Percentiles rank a stretch among this genome's conserved stretches.
phyloP scores from a whole-genome alignment of 2,797 vertebrate species.

The Leuciscus waleckii region DNA sequence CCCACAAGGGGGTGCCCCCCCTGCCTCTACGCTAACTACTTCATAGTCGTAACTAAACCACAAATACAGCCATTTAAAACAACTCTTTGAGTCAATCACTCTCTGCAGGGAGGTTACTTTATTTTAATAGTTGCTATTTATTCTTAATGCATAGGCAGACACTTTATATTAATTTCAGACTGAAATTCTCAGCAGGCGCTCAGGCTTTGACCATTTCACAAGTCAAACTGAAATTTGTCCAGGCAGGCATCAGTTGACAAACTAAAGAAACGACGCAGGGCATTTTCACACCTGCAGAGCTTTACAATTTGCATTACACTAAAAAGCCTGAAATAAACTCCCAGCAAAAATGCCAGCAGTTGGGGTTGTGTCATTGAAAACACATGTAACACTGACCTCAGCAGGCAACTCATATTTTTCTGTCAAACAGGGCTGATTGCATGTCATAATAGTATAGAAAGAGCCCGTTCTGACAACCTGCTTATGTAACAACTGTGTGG shows the following conservation, averaged over 20 bases:
- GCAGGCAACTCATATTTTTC: neutral
- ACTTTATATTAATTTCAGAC: neutral
- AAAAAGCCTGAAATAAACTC: constrained; percentile 14
- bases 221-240: neutral
- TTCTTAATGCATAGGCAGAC: constrained; percentile 1
- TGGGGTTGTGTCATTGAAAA: neutral
- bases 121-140: constrained; percentile 14
- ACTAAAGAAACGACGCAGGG: neutral
- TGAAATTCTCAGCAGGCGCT: constrained; percentile 4
- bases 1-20: constrained; percentile 20
- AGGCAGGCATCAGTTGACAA: neutral
- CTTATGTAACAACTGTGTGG: constrained; percentile 1
- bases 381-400: constrained; percentile 15
- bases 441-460: constrained; percentile 11
- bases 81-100: constrained; percentile 9
- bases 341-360: neutral
- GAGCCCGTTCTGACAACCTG: neutral
- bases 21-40: constrained; percentile 9
- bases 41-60: constrained; percentile 30
- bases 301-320: neutral
- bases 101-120: constrained; percentile 23
- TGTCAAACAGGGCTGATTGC: constrained; percentile 2
- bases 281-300: constrained; percentile 18
- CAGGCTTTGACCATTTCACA: neutral
- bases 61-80: constrained; percentile 39